These are phyloP conservation scores for Cryptocheilus praepositus DNA, from an alignment of 2,888 invertebrate species.

Conservation along the genomic window DNA sequence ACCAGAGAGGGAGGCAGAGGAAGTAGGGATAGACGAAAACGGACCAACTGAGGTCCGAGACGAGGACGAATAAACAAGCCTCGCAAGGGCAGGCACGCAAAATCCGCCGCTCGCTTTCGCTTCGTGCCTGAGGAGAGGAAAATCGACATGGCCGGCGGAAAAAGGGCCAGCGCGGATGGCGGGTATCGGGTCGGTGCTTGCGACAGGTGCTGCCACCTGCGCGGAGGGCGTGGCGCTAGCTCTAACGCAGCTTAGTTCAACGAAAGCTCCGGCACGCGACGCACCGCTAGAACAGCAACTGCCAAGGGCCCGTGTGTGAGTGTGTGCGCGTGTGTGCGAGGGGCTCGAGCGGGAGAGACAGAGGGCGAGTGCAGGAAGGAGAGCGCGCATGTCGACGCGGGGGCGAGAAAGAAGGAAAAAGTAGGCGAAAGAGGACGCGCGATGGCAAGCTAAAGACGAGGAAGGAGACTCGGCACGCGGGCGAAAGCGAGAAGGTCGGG, in stretches of 20 bases:
- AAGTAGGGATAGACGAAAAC: neutral
- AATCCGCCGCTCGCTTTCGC: neutral
- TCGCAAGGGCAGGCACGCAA: no score
- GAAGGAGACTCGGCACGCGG: neutral
- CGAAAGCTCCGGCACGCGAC: constrained; percentile 64
- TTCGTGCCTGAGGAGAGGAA: no score
- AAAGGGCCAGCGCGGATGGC: constrained; percentile 9
- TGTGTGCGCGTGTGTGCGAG: constrained; percentile 9
- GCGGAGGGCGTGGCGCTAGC: constrained; percentile 70
- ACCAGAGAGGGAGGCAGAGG: neutral
- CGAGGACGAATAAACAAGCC: no score
- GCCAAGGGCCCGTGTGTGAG: constrained; percentile 16
- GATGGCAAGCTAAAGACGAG: constrained; percentile 22
- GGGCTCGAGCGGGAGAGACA: neutral
- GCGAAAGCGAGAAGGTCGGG: constrained; percentile 23
- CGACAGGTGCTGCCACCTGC: constrained; percentile 59
- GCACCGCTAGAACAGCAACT: constrained; percentile 47
- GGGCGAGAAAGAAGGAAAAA: constrained; percentile 10
- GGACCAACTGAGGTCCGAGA: neutral
- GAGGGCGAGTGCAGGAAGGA: neutral
- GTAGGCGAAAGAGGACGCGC: constrained; percentile 15
- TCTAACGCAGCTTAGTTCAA: constrained; percentile 62
- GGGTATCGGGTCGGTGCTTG: constrained; percentile 21
- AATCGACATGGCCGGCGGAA: neutral
- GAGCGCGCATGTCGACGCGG: neutral